Percentiles rank a stretch among this genome's conserved stretches.
Conservation (phyloP, 1,140 invertebrate genomes). For the Drosophila gunungcola region DNA sequence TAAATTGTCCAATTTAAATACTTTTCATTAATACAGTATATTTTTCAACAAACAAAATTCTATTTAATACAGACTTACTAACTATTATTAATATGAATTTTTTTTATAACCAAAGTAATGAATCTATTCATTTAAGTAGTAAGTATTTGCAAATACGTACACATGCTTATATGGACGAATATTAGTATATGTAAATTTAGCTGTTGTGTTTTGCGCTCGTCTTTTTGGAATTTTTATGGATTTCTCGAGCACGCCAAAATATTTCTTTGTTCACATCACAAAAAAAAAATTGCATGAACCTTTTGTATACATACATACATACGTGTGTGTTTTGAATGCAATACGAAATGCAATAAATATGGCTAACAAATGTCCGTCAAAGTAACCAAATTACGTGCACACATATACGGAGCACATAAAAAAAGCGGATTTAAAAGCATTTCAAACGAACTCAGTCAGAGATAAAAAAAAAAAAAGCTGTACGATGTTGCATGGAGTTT, state of each 20-base stretch:
- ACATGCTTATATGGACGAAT: not conserved
- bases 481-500: not conserved
- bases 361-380: slow-evolving; percentile 32
- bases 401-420: slow-evolving; percentile 10
- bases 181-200: slow-evolving; percentile 24
- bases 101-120: not conserved
- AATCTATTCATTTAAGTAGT: not conserved
- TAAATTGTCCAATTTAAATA: too few species aligned
- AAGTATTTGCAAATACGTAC: slow-evolving; percentile 3
- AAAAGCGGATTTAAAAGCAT: not conserved
- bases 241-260: slow-evolving; percentile 73
- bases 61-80: too few species aligned
- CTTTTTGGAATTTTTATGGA: slow-evolving; percentile 59
- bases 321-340: slow-evolving; percentile 46
- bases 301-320: slow-evolving; percentile 25
- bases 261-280: slow-evolving; percentile 73
- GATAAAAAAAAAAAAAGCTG: not conserved
- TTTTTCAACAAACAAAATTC: too few species aligned
- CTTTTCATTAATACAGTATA: not conserved
- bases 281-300: slow-evolving; percentile 70
- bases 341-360: slow-evolving; percentile 47
- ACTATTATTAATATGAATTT: not conserved
- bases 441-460: not conserved
- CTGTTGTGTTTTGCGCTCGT: slow-evolving; percentile 21
- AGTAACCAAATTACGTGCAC: slow-evolving; percentile 9